Conservation (phyloP, 1,140 invertebrate genomes). For the Tetragnatha versicolor region DNA sequence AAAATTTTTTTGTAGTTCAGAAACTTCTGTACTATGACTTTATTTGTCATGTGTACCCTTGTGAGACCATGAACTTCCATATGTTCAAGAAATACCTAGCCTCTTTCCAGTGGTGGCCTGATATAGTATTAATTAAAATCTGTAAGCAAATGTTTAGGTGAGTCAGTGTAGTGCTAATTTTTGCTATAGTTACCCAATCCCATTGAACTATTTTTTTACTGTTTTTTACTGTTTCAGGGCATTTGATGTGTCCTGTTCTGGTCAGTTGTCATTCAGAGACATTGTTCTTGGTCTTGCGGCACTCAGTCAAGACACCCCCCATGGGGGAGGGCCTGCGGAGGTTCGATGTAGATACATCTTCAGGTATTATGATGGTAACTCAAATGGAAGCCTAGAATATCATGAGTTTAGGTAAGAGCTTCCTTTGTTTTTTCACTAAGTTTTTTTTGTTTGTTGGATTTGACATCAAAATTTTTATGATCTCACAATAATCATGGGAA, state of each 20-base stretch:
- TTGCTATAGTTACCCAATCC: not conserved
- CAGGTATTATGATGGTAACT: conserved; percentile 67
- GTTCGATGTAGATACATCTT: conserved; percentile 70
- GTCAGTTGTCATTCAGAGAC: conserved; percentile 65
- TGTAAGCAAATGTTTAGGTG: conserved; percentile 19
- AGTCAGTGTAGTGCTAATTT: not conserved
- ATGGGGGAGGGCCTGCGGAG: conserved; percentile 69
- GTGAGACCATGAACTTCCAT: conserved; percentile 37
- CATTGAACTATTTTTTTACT: not conserved
- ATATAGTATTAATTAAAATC: not conserved
- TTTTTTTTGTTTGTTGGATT: no score
- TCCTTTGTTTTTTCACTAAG: no score
- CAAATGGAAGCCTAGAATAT: conserved; percentile 64
- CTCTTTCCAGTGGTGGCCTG: conserved; percentile 26
- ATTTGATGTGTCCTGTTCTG: conserved; percentile 64
- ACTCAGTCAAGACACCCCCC: conserved; percentile 68
- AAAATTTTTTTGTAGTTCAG: conserved; percentile 20
- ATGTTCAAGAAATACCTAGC: conserved; percentile 33
- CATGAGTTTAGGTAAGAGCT: conserved; percentile 66
- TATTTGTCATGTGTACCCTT: conserved; percentile 41
- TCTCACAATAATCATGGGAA: no score
- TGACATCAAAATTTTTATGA: no score
- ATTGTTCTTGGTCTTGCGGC: conserved; percentile 67
- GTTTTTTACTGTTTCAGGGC: conserved; percentile 59
- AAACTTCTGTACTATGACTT: conserved; percentile 41